These are phyloP conservation scores for Lasioglossum marginatum DNA, from an alignment of 2,888 invertebrate species.

Conservation along the genomic window DNA sequence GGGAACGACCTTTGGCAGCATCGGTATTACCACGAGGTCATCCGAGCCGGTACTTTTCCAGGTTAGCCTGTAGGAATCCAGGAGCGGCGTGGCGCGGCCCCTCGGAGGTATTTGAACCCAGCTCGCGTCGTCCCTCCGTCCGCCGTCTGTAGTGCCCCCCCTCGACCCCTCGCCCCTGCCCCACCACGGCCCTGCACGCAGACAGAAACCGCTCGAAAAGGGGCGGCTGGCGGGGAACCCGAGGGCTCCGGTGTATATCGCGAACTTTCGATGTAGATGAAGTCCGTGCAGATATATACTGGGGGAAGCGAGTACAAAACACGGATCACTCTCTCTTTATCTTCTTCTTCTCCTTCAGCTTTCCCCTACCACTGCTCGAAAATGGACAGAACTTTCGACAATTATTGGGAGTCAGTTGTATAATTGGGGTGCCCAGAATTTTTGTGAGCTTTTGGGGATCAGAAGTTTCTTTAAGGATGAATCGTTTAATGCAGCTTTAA, in stretches of 20 bases:
- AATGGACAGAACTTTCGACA: constrained; percentile 22
- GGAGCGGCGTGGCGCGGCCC: constrained; percentile 67
- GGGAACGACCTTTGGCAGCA: constrained; percentile 60
- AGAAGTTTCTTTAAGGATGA: background rate
- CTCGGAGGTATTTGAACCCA: constrained; percentile 78
- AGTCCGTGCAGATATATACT: constrained; percentile 47
- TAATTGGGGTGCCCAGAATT: background rate
- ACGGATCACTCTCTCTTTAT: constrained; percentile 22
- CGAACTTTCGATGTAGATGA: constrained; percentile 59
- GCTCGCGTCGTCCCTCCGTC: constrained; percentile 59
- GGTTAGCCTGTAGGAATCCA: constrained; percentile 67
- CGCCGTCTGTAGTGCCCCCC: constrained; percentile 63
- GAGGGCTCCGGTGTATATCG: constrained; percentile 51
- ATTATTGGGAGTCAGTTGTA: background rate
- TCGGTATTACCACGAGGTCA: constrained; percentile 59
- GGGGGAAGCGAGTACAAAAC: constrained; percentile 30
- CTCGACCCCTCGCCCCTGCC: constrained; percentile 31
- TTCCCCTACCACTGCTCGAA: background rate
- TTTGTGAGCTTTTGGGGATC: background rate
- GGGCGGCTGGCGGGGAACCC: constrained; percentile 49
- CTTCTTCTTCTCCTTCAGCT: background rate
- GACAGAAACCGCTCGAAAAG: constrained; percentile 63
- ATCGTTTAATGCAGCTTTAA: background rate
- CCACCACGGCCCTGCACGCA: constrained; percentile 39
- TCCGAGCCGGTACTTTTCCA: constrained; percentile 66